phyloP scores from a whole-genome alignment of 2,113 vertebrate genomes.

The Trogon melanurus region DNA sequence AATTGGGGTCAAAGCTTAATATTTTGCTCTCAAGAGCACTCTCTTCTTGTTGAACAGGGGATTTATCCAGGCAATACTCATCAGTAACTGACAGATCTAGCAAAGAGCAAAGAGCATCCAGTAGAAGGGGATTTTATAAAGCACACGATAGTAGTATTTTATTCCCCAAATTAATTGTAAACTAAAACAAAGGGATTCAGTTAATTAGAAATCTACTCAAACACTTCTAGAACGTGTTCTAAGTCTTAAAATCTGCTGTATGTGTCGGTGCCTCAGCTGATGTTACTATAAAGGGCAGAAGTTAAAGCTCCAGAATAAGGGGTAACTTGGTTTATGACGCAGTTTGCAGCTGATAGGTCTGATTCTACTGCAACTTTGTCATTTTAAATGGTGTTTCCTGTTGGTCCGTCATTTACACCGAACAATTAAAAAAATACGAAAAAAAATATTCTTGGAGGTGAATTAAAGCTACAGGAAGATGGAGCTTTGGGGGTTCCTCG shows the following conservation, averaged over 20 bases:
- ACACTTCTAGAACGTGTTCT: background rate
- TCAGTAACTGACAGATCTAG: background rate
- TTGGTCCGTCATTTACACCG: background rate
- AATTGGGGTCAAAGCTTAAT: background rate
- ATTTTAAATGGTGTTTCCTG: background rate
- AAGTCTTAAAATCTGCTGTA: background rate
- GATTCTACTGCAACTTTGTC: background rate
- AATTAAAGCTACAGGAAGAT: background rate
- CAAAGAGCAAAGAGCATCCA: background rate
- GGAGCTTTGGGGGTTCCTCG: background rate
- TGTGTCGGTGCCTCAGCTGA: background rate
- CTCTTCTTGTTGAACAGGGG: background rate
- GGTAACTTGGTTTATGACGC: background rate
- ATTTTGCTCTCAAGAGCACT: background rate
- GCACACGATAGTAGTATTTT: background rate
- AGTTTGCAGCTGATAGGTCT: background rate
- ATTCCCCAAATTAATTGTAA: background rate
- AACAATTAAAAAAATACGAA: background rate
- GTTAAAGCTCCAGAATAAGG: background rate
- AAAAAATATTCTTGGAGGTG: background rate
- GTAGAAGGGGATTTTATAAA: background rate
- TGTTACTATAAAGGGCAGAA: background rate
- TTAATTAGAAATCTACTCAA: background rate
- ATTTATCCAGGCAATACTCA: background rate
- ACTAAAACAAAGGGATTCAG: background rate